These are phyloP conservation scores for Neoaliturus tenellus DNA, from an alignment of 2,888 invertebrate species.

Conservation along the genomic window DNA sequence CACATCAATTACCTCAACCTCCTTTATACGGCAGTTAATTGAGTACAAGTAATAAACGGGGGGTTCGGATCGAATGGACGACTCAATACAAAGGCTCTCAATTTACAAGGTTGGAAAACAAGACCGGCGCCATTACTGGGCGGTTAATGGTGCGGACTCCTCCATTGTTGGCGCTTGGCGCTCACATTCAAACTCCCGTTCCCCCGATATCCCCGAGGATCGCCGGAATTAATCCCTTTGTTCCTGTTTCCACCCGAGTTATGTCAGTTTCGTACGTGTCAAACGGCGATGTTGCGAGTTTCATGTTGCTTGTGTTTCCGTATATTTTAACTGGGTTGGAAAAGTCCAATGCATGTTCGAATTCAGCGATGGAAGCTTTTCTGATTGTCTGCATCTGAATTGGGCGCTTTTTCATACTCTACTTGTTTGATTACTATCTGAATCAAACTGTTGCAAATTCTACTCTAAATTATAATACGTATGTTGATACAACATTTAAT, in stretches of 20 bases:
- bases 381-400: too few relatives aligned
- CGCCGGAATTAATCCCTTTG: conserved; percentile 14
- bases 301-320: background rate
- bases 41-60: background rate
- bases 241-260: conserved; percentile 4
- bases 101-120: conserved; percentile 37
- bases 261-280: background rate
- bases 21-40: background rate
- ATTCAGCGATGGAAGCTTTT: background rate
- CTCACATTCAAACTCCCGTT: conserved; percentile 40
- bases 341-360: background rate
- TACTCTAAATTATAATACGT: too few relatives aligned
- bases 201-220: conserved; percentile 17
- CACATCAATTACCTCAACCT: background rate
- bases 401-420: too few relatives aligned
- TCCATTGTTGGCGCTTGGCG: conserved; percentile 22
- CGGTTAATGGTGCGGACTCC: conserved; percentile 15
- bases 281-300: background rate
- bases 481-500: too few relatives aligned
- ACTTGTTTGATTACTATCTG: too few relatives aligned
- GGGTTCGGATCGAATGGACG: background rate
- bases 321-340: background rate
- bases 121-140: conserved; percentile 26
- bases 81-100: conserved; percentile 30
- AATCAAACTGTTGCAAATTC: too few relatives aligned